A percentile compares a stretch with the other conserved stretches of the same genome.
phyloP scores from a whole-genome alignment of 1,140 invertebrate genomes.

The Parasteatoda tepidariorum region DNA sequence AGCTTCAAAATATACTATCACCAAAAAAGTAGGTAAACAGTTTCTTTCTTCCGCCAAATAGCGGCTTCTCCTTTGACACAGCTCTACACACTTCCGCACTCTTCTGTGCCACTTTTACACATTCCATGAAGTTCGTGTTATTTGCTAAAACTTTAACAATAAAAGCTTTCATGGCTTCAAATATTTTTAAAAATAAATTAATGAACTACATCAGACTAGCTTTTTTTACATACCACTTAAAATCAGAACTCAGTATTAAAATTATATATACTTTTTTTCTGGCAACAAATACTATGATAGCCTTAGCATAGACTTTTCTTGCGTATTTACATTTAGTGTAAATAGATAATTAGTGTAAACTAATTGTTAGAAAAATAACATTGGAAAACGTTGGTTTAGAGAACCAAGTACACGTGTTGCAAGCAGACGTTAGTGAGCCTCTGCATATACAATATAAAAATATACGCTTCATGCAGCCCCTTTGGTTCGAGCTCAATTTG shows the following conservation, averaged over 20 bases:
- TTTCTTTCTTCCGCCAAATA: constrained; percentile 11
- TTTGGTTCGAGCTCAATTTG: constrained; percentile 49
- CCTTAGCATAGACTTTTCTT: constrained; percentile 26
- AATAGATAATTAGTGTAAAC: constrained; percentile 59
- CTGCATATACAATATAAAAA: constrained; percentile 62
- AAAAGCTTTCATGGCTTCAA: constrained; percentile 43
- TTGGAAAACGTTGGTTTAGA: constrained; percentile 61
- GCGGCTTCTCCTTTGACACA: background rate
- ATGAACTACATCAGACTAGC: constrained; percentile 44
- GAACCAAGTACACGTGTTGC: constrained; percentile 61
- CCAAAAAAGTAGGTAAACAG: constrained; percentile 25
- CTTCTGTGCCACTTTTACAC: constrained; percentile 19
- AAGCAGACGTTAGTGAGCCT: constrained; percentile 55
- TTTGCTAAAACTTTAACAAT: constrained; percentile 51
- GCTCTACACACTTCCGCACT: background rate
- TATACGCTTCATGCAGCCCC: constrained; percentile 59
- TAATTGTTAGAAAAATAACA: constrained; percentile 62
- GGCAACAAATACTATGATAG: constrained; percentile 45
- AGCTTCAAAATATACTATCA: constrained; percentile 55
- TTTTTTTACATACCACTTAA: constrained; percentile 38
- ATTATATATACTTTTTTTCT: constrained; percentile 53
- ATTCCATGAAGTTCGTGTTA: constrained; percentile 14
- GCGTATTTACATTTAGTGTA: constrained; percentile 61
- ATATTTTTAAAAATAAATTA: constrained; percentile 51
- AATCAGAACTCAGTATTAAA: constrained; percentile 52